Base-by-base conservation (phyloP, 2,113 vertebrate genomes). In the Aplodontia rufa region DNA sequence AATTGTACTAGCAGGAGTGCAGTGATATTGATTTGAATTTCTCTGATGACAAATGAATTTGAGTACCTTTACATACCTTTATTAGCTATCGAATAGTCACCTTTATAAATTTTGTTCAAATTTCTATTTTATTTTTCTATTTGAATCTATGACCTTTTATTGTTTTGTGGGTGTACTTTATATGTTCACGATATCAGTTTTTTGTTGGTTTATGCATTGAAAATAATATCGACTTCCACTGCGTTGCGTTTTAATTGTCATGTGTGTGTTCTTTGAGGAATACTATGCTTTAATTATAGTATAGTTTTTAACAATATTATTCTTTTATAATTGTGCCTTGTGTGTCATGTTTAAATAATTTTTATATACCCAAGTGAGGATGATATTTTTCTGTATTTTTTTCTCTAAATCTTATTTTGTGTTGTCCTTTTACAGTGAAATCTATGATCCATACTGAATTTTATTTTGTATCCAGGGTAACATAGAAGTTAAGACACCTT, bases 21-120 rank as follows among this genome's bases (percentile, higher is more conserved):
- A 32, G 19, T 58, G 62, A 32, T 82, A 89, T 87, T 82, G 58
- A 86, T 85, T 24, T 95, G n/a, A 74, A 80, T 66, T 92, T 90
- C 30, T 20, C 14, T 47, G 11, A 72, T 53, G 47, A 83, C 9
- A 60, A 90, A 92, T 45, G 13, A 84, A 72, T 96, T 45, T 90
- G 24, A 87, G 4, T 5, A 47, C 8, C 2, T 87, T 90, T 80
- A 74, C 4, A n/a, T 24, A 60, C 22, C 30, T 64, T 86, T 75
- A 26, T 45, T 74, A 49, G n/a, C 19, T n/a, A 74, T 60, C 60
- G 17, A 86, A 32, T 62, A 66, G 24, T 20, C 13, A 1, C 53
- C 35, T 58, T 87, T 87, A 17, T 89, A 81, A 32, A 42, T 66
- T 72, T 26, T 92, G 28, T 42, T 89, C 26, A 80, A 26, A 5